These are phyloP conservation scores for Sarcophaga variegata DNA, from an alignment of 2,888 invertebrate species.

Conservation along the genomic window DNA sequence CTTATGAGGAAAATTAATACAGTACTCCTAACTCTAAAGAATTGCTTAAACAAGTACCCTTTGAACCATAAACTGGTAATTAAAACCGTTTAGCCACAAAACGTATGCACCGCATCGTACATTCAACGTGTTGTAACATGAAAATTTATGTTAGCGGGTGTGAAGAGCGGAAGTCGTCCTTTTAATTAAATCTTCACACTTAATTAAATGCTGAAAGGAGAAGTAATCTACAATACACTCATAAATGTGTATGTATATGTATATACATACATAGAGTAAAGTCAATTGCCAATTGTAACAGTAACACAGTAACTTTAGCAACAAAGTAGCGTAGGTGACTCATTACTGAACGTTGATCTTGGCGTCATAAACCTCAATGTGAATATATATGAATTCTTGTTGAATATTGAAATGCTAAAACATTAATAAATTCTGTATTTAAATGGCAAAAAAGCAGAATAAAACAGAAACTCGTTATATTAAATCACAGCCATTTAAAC, in stretches of 20 bases:
- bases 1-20: no score
- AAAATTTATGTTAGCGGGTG: background rate
- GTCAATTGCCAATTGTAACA: background rate
- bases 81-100: no score
- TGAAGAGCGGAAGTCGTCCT: background rate
- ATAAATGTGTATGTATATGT: no score
- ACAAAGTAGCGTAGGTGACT: background rate
- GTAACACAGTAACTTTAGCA: background rate
- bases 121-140: no score
- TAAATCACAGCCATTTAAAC: background rate
- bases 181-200: conserved; percentile 43
- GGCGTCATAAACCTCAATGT: background rate
- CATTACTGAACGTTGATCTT: background rate
- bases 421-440: no score
- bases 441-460: background rate
- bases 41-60: no score
- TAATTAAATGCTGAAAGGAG: conserved; percentile 1
- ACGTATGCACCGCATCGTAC: no score
- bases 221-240: background rate
- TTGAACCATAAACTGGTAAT: no score
- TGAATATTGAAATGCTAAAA: background rate
- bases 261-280: background rate
- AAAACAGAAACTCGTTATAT: background rate
- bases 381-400: background rate
- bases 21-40: no score